phyloP scores from a whole-genome alignment of 2,888 invertebrate genomes.

The Masnerella sp. region DNA sequence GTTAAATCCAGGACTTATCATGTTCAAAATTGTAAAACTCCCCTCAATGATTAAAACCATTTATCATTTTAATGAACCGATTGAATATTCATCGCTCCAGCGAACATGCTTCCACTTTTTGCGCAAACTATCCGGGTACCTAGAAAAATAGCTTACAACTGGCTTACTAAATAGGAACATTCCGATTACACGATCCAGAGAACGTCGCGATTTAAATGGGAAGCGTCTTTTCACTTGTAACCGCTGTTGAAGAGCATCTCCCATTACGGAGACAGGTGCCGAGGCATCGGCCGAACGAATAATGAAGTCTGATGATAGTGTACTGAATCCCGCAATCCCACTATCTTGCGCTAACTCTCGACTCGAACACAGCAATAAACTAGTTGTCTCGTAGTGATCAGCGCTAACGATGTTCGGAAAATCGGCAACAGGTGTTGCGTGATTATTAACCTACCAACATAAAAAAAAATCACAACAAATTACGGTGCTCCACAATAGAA shows the following conservation, averaged over 20 bases:
- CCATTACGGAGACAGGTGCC: conserved; percentile 30
- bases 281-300: conserved; percentile 41
- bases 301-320: conserved; percentile 42
- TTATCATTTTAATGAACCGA: not conserved
- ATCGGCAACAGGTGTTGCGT: conserved; percentile 32
- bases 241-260: conserved; percentile 14
- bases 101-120: no score
- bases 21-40: no score
- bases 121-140: no score
- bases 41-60: not conserved
- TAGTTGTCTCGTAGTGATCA: conserved; percentile 34
- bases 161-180: conserved; percentile 20
- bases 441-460: conserved; percentile 28
- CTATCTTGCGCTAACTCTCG: conserved; percentile 16
- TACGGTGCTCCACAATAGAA: conserved; percentile 7
- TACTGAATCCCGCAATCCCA: conserved; percentile 27
- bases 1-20: no score
- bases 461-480: not conserved
- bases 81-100: no score
- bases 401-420: conserved; percentile 35
- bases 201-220: conserved; percentile 25
- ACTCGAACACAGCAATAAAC: conserved; percentile 35
- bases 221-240: conserved; percentile 10
- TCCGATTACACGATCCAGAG: conserved; percentile 11
- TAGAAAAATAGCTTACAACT: no score